phyloP scores from a whole-genome alignment of 1,140 invertebrate species.

The Stratiolaelaps scimitus region DNA sequence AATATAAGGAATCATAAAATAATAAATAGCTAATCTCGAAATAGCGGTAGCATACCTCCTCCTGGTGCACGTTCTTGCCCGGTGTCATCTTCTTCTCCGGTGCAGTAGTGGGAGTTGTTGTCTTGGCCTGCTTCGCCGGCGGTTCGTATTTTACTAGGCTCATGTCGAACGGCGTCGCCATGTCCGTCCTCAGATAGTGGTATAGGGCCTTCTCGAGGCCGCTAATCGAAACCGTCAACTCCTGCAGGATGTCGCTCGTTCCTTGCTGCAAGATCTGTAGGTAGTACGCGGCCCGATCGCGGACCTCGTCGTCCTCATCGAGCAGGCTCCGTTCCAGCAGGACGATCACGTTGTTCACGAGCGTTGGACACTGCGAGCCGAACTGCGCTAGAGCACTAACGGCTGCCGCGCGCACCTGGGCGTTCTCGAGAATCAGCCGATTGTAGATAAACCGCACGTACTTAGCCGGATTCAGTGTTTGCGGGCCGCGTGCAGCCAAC shows the following conservation, averaged over 20 bases:
- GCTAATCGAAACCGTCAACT: conserved; percentile 62
- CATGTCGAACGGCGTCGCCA: conserved; percentile 71
- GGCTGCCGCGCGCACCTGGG: conserved; percentile 83
- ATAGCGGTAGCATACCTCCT: not conserved
- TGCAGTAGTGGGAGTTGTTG: not conserved
- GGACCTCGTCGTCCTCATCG: conserved; percentile 94
- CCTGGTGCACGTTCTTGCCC: conserved; percentile 10
- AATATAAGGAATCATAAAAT: no score
- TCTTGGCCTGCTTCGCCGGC: conserved; percentile 9
- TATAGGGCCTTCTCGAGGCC: conserved; percentile 71
- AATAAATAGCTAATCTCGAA: no score
- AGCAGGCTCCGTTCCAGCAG: conserved; percentile 70
- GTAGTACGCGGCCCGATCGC: conserved; percentile 96
- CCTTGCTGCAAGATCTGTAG: conserved; percentile 62
- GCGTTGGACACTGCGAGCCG: conserved; percentile 79
- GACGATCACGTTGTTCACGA: conserved; percentile 71
- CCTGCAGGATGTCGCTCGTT: conserved; percentile 55
- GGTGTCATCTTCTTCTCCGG: conserved; percentile 21
- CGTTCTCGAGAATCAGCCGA: conserved; percentile 89
- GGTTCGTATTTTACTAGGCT: conserved; percentile 41
- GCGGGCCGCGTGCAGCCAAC: conserved; percentile 90
- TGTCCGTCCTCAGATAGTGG: conserved; percentile 62
- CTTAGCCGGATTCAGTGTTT: conserved; percentile 76
- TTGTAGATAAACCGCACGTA: conserved; percentile 99
- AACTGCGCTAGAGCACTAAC: conserved; percentile 95